Evolutionary conservation across 2,888 invertebrate species (phyloP).

Genomic region (Leptinotarsa peninsularis): DNA sequence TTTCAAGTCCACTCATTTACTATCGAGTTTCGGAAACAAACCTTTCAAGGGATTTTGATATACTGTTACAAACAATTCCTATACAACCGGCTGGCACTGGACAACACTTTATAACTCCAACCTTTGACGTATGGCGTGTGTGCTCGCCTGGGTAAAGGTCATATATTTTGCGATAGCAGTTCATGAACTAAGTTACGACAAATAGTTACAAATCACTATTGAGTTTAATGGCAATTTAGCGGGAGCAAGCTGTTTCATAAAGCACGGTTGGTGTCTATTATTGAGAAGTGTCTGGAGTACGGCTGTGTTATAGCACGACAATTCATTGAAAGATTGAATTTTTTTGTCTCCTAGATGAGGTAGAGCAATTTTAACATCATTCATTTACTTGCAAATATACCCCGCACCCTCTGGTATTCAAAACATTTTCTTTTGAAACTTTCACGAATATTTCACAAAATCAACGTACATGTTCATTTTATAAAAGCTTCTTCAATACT

Average conservation of each 20-base stretch:
- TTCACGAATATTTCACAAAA: no score
- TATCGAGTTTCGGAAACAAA: neutral
- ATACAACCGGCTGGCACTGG: neutral
- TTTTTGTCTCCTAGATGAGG: neutral
- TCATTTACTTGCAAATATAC: no score
- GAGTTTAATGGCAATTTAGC: constrained; percentile 15
- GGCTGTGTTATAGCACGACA: neutral
- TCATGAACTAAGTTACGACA: constrained; percentile 14
- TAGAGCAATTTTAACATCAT: neutral
- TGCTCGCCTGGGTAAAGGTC: neutral
- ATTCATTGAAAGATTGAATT: neutral
- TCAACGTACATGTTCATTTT: no score
- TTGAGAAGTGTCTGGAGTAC: neutral
- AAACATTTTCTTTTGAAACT: no score
- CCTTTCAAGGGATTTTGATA: neutral
- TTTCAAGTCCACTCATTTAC: neutral
- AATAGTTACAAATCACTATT: constrained; percentile 20
- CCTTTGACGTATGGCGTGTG: constrained; percentile 19
- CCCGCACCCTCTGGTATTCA: no score
- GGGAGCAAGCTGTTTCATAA: constrained; percentile 10
- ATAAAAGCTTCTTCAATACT: no score
- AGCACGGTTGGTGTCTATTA: constrained; percentile 9
- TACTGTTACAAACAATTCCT: neutral
- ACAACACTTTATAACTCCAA: constrained; percentile 4
- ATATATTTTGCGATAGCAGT: constrained; percentile 13